phyloP scores from a whole-genome alignment of 2,888 invertebrate genomes.

The Drosophila sordidula region DNA sequence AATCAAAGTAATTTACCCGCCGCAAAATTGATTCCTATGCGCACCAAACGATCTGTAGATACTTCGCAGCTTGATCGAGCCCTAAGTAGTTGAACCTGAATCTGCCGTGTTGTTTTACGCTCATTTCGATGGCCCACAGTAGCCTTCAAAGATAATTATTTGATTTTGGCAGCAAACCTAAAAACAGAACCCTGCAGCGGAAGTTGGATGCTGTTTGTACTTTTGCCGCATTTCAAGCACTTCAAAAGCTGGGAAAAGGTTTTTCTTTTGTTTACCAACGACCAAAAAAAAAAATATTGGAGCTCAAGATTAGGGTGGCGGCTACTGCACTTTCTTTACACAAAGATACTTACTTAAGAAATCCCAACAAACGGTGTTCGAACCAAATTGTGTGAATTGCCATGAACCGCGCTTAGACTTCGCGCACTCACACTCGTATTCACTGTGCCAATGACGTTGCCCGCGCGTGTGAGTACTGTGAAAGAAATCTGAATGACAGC shows the following conservation, averaged over 20 bases:
- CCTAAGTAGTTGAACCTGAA: conserved; percentile 40
- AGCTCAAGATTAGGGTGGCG: not conserved
- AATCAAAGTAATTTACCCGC: conserved; percentile 74
- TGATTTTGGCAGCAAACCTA: conserved; percentile 42
- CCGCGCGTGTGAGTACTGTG: conserved; percentile 56
- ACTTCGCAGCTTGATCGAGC: conserved; percentile 32
- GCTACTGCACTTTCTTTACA: conserved; percentile 39
- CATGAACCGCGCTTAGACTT: conserved; percentile 32
- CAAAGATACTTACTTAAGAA: conserved; percentile 30
- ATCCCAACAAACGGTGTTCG: conserved; percentile 8
- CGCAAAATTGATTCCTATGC: conserved; percentile 64
- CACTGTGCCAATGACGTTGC: conserved; percentile 57
- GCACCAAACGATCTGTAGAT: conserved; percentile 39
- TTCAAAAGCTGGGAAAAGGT: conserved; percentile 32
- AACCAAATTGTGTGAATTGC: conserved; percentile 32
- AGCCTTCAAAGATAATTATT: conserved; percentile 42
- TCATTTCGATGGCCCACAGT: conserved; percentile 24
- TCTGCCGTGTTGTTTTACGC: conserved; percentile 7
- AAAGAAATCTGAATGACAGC: conserved; percentile 75
- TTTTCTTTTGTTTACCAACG: conserved; percentile 36
- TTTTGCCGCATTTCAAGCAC: conserved; percentile 31
- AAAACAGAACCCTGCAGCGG: conserved; percentile 29
- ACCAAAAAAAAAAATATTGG: not conserved
- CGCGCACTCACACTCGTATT: conserved; percentile 18
- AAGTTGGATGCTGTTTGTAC: conserved; percentile 51